Base-by-base conservation (phyloP, 2,113 vertebrate species). In the Probosciger aterrimus region DNA sequence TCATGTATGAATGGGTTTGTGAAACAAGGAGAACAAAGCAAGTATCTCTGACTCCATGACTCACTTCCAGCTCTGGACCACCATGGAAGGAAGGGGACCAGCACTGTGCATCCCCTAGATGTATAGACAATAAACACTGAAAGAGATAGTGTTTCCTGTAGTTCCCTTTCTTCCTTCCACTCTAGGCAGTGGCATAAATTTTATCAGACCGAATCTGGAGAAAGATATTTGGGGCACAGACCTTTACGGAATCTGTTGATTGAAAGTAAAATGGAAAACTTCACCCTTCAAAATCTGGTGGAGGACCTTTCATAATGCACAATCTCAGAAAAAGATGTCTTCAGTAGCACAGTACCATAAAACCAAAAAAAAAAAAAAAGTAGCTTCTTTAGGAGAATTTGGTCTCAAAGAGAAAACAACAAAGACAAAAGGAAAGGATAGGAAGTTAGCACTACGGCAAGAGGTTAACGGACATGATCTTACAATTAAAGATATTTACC, bases 401-500 rank as follows among this genome's bases (percentile, higher is more conserved):
- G 7, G 27, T 52, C 43, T 63, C 76, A 81, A 80, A 81, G 69
- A 91, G 86, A 94, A 91, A 96, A 92, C 30, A 82, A 27, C 35
- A 78, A 93, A 92, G 95, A 95, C 91, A 95, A 96, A 97, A 86
- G 87, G 86, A 94, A 84, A 88, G 78, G 19, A 91, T 86, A 74
- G 88, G 90, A 96, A 97, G 88, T 84, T 60, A 47, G 64, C 88
- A 95, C 62, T 82, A 77, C 53, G 33, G 89, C 94, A 95, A 62
- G 84, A 97, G 95, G 96, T 97, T 95, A 97, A 98, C 92, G 79
- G 97, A 97, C 97, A 97, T 95, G 96, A 97, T 98, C 97, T 97
- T 97, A 96, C 97, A 98, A 98, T 98, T 98, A 98, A 97, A 98
- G 96, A 98, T 98, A 98, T 98, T 98, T 98, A 98, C 97, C 96